phyloP scores from a whole-genome alignment of 2,113 vertebrate species.

The Alethe diademata region DNA sequence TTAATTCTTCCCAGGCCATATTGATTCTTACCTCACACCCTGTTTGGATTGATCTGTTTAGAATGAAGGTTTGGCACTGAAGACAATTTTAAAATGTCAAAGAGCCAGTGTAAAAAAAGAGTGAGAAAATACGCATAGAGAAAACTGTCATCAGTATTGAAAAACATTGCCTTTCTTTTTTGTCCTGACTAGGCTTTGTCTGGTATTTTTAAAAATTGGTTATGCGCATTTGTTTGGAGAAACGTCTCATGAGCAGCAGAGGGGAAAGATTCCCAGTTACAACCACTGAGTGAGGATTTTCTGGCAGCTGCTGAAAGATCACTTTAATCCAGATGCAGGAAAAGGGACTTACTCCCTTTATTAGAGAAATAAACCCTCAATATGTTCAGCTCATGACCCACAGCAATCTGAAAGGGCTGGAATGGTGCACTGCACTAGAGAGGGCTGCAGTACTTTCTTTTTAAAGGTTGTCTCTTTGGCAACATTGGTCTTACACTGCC shows the following conservation, averaged over 20 bases:
- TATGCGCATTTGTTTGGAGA: neutral
- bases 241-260: neutral
- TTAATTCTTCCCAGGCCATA: conserved; percentile 32
- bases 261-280: neutral
- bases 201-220: neutral
- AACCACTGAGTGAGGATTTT: neutral
- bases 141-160: neutral
- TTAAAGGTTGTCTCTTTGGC: conserved; percentile 30
- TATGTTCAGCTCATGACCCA: neutral
- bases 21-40: conserved; percentile 18
- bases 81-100: conserved; percentile 53
- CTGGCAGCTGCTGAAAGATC: conserved; percentile 39
- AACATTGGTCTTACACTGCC: neutral
- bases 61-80: conserved; percentile 25
- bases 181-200: neutral
- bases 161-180: neutral
- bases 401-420: neutral
- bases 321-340: conserved; percentile 3
- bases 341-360: neutral
- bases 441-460: neutral
- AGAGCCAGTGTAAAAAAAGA: neutral
- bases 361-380: conserved; percentile 3
- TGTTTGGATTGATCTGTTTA: conserved; percentile 56
- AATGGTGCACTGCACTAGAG: neutral
- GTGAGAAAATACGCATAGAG: neutral